These are phyloP conservation scores for Melopsittacus undulatus DNA, from an alignment of 2,797 vertebrate genomes.

Conservation along the genomic window DNA sequence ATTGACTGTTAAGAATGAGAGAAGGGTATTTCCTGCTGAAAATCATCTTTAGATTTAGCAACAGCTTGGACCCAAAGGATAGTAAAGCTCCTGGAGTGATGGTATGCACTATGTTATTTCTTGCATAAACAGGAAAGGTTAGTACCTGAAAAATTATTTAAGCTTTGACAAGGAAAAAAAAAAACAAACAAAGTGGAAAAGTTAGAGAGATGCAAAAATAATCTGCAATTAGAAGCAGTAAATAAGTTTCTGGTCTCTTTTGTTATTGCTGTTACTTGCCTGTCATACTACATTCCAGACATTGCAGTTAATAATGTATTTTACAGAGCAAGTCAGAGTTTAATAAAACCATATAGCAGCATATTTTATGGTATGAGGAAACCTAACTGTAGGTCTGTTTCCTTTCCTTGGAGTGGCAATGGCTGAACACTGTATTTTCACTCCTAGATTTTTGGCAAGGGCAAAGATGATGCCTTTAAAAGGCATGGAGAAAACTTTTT, in stretches of 20 bases:
- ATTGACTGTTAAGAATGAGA: neutral
- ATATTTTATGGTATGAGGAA: neutral
- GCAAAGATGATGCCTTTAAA: neutral
- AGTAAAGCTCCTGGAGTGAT: neutral
- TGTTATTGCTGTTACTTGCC: neutral
- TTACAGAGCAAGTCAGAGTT: neutral
- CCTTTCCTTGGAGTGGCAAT: neutral
- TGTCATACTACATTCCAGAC: neutral
- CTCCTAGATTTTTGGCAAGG: neutral
- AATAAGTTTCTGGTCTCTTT: neutral
- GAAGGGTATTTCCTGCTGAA: neutral
- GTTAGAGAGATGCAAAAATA: neutral
- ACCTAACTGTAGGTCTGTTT: neutral
- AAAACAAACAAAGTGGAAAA: neutral
- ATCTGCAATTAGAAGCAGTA: neutral
- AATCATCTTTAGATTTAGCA: neutral
- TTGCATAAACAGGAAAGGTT: neutral
- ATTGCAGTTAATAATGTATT: neutral
- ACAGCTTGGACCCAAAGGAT: neutral
- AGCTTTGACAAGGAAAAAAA: neutral
- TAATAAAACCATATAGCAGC: neutral
- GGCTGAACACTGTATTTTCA: neutral
- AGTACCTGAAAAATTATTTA: neutral
- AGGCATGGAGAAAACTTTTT: neutral
- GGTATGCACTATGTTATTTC: rapidly evolving